These are phyloP conservation scores for Alligator mississippiensis DNA, from an alignment of 2,113 vertebrate genomes.

Conservation along the genomic window DNA sequence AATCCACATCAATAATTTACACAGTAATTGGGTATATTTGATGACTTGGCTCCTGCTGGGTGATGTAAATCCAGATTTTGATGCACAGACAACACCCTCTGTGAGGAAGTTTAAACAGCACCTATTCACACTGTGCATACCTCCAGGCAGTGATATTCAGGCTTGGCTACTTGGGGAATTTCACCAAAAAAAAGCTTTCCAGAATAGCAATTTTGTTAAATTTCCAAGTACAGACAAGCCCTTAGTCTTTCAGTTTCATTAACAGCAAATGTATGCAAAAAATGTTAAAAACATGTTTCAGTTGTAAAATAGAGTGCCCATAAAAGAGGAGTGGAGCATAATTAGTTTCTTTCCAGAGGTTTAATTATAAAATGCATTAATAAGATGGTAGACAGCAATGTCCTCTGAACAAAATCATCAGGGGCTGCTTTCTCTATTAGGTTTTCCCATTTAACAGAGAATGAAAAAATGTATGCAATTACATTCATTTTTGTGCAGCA, in stretches of 20 bases:
- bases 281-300: background rate
- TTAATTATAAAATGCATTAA: conserved; percentile 73
- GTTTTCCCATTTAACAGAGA: conserved; percentile 40
- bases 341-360: conserved; percentile 60
- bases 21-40: background rate
- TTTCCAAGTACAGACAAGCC: conserved; percentile 5
- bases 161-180: conserved; percentile 5
- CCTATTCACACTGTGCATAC: background rate
- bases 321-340: conserved; percentile 32
- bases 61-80: background rate
- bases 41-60: background rate
- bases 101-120: background rate
- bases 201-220: background rate
- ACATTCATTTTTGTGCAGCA: conserved; percentile 21
- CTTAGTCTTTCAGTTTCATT: conserved; percentile 5
- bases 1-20: background rate
- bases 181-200: background rate
- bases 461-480: conserved; percentile 42
- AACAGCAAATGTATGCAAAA: conserved; percentile 32
- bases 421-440: conserved; percentile 55
- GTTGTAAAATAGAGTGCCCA: conserved; percentile 31
- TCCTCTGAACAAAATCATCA: conserved; percentile 47
- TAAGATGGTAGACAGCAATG: conserved; percentile 46
- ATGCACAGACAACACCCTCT: background rate
- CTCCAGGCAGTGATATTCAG: background rate